These are phyloP conservation scores for Mactromeris polynyma DNA, from an alignment of 2,888 invertebrate species.

Conservation along the genomic window DNA sequence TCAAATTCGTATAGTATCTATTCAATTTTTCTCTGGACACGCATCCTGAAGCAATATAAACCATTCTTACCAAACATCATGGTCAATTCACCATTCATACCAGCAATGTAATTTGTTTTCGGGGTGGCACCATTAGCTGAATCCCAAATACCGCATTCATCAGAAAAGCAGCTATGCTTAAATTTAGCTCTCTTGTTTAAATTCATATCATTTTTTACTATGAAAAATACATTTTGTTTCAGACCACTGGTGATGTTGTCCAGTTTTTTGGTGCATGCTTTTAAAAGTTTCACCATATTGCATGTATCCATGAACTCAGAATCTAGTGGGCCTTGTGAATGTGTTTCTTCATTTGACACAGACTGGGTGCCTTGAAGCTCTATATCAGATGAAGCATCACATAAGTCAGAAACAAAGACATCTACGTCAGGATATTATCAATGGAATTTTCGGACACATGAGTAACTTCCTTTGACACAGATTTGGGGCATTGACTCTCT, in stretches of 20 bases:
- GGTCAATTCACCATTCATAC: neutral
- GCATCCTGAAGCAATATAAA: slow-evolving; percentile 1
- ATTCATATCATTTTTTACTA: slow-evolving; percentile 32
- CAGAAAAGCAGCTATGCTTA: slow-evolving; percentile 19
- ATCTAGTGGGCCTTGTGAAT: too few relatives aligned
- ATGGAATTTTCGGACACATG: too few relatives aligned
- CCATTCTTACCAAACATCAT: neutral
- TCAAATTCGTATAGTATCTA: slow-evolving; percentile 10
- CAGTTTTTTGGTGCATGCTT: too few relatives aligned
- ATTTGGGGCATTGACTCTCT: too few relatives aligned
- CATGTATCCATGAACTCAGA: too few relatives aligned
- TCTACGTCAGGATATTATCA: too few relatives aligned
- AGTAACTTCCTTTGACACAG: too few relatives aligned
- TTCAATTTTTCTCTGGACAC: neutral
- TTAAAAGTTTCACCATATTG: too few relatives aligned
- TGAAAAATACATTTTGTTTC: slow-evolving; percentile 35
- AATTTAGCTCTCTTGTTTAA: neutral
- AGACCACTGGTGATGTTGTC: neutral
- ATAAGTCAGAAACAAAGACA: too few relatives aligned
- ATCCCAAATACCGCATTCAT: slow-evolving; percentile 45
- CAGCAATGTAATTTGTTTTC: neutral
- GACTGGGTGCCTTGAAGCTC: too few relatives aligned
- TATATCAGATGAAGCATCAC: too few relatives aligned
- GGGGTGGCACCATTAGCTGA: slow-evolving; percentile 19
- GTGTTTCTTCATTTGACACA: too few relatives aligned